Base-by-base conservation (phyloP, 2,113 vertebrate genomes). In the Leuciscus idus region DNA sequence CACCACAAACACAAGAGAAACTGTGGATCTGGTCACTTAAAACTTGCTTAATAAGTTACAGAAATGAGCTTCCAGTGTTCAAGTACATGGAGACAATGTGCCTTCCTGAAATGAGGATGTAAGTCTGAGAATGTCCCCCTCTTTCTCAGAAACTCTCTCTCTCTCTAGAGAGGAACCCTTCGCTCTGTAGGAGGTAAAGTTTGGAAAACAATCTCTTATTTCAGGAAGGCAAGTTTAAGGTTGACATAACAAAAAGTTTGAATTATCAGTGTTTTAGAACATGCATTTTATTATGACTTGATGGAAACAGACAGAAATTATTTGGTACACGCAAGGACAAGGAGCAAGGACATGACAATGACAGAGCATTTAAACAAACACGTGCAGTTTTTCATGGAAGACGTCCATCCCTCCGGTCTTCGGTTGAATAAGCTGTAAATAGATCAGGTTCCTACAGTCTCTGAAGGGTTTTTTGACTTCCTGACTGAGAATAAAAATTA, bases 391-490 rank as follows among this genome's bases (percentile, higher is more conserved):
- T 72, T 76, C n/a, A 33, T 36, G 17, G 28, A 9, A 33, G 59
- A 21, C 28, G 46, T 61, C 55, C 12, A 43, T 28, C 13, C 50
- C 52, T 15, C 4, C 66, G 33, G 23, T 39, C 50, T 86, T 76
- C 66, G 11, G 78, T n/a, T 88, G 89, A 89, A 90, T 66, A 76
- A 80, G 88, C 84, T 89, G 81, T 81, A 91, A 93, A 93, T 91
- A 88, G 89, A 91, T 88, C 84, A 87, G 84, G 88, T 86, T 90
- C 89, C 86, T 84, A 84, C 72, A 92, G 26, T 83, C 13, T 30
- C 3, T 78, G 85, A 89, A 83, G 52, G 72, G 89, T 85, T 85
- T 90, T 85, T 85, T 80, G 82, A 87, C 84, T 46, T 87, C 83
- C 80, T 91, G 86, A 87, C 90, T 90, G 87, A 84, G 84, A 87